Percentiles rank a stretch among this genome's conserved stretches.
Conservation (phyloP, 2,888 invertebrate genomes). For the Cremastobaeus sp. region DNA sequence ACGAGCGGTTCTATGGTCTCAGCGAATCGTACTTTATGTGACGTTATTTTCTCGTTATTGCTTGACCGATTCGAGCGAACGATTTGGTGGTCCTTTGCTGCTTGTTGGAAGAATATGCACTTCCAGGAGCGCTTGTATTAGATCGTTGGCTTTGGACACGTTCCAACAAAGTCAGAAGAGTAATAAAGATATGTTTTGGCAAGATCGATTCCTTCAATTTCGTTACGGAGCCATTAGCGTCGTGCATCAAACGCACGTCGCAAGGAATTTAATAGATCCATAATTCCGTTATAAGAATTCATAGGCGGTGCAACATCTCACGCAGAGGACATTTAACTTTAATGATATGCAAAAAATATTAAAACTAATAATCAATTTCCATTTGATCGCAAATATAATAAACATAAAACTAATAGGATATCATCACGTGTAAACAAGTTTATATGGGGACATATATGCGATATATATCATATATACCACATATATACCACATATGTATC, state of each 20-base stretch:
- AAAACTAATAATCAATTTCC: no score
- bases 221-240: slow-evolving; percentile 46
- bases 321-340: no score
- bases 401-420: no score
- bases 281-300: slow-evolving; percentile 24
- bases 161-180: slow-evolving; percentile 42
- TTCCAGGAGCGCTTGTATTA: slow-evolving; percentile 45
- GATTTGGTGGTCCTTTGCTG: slow-evolving; percentile 45
- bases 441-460: no score
- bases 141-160: slow-evolving; percentile 40
- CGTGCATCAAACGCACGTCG: slow-evolving; percentile 34
- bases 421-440: no score
- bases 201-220: slow-evolving; percentile 50
- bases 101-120: slow-evolving; percentile 52
- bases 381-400: no score
- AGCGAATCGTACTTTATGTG: slow-evolving; percentile 42
- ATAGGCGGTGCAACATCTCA: no score
- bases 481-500: no score
- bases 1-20: slow-evolving; percentile 20
- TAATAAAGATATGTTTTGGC: slow-evolving; percentile 49
- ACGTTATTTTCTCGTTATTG: slow-evolving; percentile 48
- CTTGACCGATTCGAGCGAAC: slow-evolving; percentile 50
- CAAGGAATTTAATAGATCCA: slow-evolving; percentile 29
- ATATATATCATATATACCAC: no score
- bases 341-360: no score